Evolutionary conservation across 2,113 vertebrate species (phyloP).

Genomic region (Cygnus buccinator): DNA sequence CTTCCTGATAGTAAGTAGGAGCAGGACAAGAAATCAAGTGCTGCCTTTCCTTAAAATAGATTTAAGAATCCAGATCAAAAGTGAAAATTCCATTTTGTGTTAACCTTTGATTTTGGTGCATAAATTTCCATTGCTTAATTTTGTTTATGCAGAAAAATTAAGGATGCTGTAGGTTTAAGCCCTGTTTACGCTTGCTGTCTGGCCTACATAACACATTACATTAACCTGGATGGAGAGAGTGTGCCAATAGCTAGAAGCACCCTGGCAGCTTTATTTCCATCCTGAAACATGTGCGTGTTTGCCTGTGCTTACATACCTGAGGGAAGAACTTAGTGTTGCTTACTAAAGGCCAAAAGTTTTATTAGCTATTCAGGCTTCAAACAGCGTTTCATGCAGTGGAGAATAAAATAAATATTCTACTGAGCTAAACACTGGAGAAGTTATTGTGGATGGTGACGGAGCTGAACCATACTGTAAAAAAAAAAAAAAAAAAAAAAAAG

Average conservation of each 20-base stretch:
- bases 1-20: background rate
- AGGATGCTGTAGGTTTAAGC: background rate
- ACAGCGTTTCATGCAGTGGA: background rate
- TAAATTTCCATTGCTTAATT: background rate
- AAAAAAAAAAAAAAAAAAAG: background rate
- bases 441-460: background rate
- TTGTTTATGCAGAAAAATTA: background rate
- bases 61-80: background rate
- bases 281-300: background rate
- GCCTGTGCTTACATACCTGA: background rate
- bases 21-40: background rate
- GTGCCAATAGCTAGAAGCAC: accelerated
- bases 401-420: constrained; percentile 36
- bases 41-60: background rate
- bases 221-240: background rate
- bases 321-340: background rate
- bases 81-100: background rate
- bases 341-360: constrained; percentile 28
- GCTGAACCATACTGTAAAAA: background rate
- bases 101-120: background rate
- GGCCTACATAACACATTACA: background rate
- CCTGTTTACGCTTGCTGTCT: background rate
- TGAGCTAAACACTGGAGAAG: constrained; percentile 3
- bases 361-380: constrained; percentile 30
- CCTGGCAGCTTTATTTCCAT: background rate